A percentile compares a stretch with the other conserved stretches of the same genome.
phyloP scores from a whole-genome alignment of 1,140 invertebrate species.

The Planococcus citri region DNA sequence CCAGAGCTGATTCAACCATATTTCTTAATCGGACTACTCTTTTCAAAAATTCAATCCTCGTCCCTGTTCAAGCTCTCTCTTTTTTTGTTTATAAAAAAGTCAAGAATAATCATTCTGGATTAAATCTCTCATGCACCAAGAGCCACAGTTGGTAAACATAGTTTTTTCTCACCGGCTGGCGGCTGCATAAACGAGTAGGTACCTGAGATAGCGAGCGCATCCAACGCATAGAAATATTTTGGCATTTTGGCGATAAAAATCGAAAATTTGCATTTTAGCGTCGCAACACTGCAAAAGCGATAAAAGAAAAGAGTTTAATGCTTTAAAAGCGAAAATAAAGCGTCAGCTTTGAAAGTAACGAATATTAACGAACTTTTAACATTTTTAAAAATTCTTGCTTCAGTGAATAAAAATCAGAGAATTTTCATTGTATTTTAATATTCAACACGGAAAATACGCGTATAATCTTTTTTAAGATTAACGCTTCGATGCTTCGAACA shows the following conservation, averaged over 20 bases:
- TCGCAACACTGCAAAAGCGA: background rate
- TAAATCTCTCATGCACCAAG: too few species aligned
- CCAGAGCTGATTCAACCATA: too few species aligned
- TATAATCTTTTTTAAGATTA: background rate
- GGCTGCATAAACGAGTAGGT: too few species aligned
- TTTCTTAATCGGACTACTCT: too few species aligned
- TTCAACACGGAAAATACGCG: conserved; percentile 1
- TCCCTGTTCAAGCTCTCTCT: too few species aligned
- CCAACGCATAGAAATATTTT: background rate
- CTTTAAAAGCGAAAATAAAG: background rate
- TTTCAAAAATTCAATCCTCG: too few species aligned
- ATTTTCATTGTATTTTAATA: background rate
- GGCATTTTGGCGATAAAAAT: background rate
- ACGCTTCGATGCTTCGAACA: conserved; percentile 1
- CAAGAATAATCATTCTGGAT: too few species aligned
- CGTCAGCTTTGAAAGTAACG: background rate
- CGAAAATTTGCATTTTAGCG: background rate
- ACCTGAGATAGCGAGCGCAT: too few species aligned
- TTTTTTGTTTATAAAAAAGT: too few species aligned
- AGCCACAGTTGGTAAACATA: too few species aligned
- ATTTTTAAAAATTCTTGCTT: conserved; percentile 9
- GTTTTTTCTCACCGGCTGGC: too few species aligned
- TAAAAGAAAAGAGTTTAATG: background rate
- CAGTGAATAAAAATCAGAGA: background rate
- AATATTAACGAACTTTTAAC: background rate